Evolutionary conservation across 2,888 invertebrate genomes (phyloP).

Genomic region (Ichneumoninae sp.): DNA sequence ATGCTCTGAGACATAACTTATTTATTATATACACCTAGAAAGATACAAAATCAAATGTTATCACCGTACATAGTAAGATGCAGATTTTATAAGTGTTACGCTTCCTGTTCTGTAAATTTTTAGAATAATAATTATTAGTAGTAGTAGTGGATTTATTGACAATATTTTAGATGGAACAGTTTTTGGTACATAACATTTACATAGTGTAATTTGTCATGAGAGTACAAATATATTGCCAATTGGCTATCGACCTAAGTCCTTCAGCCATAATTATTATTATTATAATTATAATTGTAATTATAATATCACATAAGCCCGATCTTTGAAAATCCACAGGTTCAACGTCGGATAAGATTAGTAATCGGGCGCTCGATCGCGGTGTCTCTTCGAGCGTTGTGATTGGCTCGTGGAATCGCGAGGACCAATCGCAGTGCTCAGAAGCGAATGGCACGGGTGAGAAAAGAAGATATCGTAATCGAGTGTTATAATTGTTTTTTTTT

Average conservation of each 20-base stretch:
- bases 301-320: background rate
- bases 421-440: background rate
- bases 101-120: background rate
- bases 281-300: background rate
- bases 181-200: no score
- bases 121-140: background rate
- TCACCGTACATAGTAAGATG: background rate
- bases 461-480: background rate
- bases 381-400: background rate
- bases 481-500: background rate
- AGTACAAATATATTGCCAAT: no score
- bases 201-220: no score
- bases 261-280: background rate
- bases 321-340: background rate
- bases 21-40: constrained; percentile 25
- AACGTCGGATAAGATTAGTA: background rate
- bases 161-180: no score
- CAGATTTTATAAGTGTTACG: background rate
- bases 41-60: constrained; percentile 6
- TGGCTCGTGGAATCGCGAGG: background rate
- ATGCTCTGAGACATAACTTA: constrained; percentile 53
- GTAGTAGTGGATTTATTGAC: no score
- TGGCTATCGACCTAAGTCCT: no score
- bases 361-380: background rate
- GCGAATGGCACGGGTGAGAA: background rate